Evolutionary conservation across 2,888 invertebrate genomes (phyloP), one percentile per base, ranked within the genome.

Genomic region (Monoplex corrugatus): DNA sequence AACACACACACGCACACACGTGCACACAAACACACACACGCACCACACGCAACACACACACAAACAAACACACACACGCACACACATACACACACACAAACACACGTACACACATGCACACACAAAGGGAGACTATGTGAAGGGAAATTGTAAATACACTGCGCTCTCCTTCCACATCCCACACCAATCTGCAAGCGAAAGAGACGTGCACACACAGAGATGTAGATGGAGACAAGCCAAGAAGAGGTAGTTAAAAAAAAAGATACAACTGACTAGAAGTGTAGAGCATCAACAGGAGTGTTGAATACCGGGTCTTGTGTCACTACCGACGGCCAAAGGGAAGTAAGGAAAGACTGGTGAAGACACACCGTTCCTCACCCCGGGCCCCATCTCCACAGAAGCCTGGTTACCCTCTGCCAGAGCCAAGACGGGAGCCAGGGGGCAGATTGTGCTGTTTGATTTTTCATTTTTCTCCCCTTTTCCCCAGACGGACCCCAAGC

Each of bases 61-160:
- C 86, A 86, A 35, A 86, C 68, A n/a, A 35, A 68, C 86, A n/a
- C 68, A 86, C 38, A 8, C 86, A 63, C 68, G 8, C 68, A 63
- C 86, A 68, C 68, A 86, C 86, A 68, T 40, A 86, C 86, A 63
- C 68, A 86, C 86, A 86, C 68, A 86, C 86, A 63, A 35, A 86
- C 86, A 63, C 86, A 63, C 57, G 57, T 32, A 85, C 85, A 38
- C 85, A 85, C 50, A 1, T 35, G 35, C 75, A 3, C 35, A 45
- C 38, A 2, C 43, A 82, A 23, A 38, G 40, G 1, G 19, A 16
- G 1, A 40, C 82, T 8, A 5, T 1, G 57, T 23, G 57, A 1
- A 57, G 57, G 10, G 19, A 16, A 57, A n/a, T n/a, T n/a, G n/a
- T n/a, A n/a, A n/a, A n/a, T n/a, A n/a, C n/a, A n/a, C n/a, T n/a